Evolutionary conservation across 2,888 invertebrate species (phyloP), one percentile per base, ranked within the genome.

Genomic region (Tiliacea aurago): DNA sequence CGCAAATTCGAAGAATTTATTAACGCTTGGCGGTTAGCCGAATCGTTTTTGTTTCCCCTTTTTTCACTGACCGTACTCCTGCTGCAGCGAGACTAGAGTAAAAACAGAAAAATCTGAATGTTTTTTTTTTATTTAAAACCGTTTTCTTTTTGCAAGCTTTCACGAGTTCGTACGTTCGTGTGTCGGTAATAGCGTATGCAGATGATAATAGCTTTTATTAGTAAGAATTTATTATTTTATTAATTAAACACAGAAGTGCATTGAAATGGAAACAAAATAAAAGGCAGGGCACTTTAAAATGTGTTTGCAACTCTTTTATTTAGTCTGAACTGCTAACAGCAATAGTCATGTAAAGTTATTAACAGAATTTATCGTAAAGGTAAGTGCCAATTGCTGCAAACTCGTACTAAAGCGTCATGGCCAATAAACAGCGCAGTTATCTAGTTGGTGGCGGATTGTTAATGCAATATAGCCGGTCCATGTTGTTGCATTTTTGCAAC

Each of bases 1-100:
- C 86, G 90, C 92, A 94, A 93, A 94, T 94, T 93, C 93, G 89
- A 94, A 93, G 93, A 95, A 95, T 95, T 95, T 95, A 95, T 95
- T 94, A 94, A 94, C 94, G 94, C 92, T 94, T 93, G 93, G 95
- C 93, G 95, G 95, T 94, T 92, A 93, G 93, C 94, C 93, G 94
- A 91, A 92, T 88, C 83, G 91, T 93, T 94, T 94, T 94, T 93
- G 91, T 91, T 91, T 88, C 80, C 84, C 89, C 87, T 92, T 94
- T 94, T 94, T 92, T 88, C 88, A 87, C 88, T 90, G 91, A 89
- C 91, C 90, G 88, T 86, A 88, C 89, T 91, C 89, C 88, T 91
- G 92, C 91, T 91, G 91, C 91, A 90, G 90, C 80, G 88, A 83
- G 87, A 88, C 89, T 88, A 88, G 88, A 87, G 88, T 89, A 85